Evolutionary conservation across 2,797 vertebrate species (phyloP).

Genomic region (Manis pentadactyla): DNA sequence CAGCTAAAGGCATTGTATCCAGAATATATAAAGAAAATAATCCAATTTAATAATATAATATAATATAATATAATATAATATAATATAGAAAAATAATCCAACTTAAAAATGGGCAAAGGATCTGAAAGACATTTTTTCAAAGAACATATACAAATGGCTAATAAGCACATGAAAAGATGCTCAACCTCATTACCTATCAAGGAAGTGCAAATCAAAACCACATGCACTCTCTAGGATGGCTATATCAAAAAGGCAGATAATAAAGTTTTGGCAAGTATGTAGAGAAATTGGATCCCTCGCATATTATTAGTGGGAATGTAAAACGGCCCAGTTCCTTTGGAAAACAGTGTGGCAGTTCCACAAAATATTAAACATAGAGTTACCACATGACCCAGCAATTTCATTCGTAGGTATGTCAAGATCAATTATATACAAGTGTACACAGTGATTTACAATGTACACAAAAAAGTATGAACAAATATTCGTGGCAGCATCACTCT

Average conservation of each 20-base stretch:
- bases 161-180: not conserved
- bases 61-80: too few relatives aligned
- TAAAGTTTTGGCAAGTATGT: not conserved
- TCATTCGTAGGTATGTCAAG: not conserved
- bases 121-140: not conserved
- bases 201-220: constrained; percentile 6
- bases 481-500: not conserved
- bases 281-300: not conserved
- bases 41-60: not conserved
- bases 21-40: not conserved
- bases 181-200: not conserved
- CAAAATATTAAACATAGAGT: constrained; percentile 8
- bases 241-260: not conserved
- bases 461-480: not conserved
- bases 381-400: not conserved
- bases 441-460: not conserved
- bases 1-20: not conserved
- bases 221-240: not conserved
- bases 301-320: not conserved
- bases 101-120: not conserved
- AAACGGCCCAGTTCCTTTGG: not conserved
- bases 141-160: not conserved
- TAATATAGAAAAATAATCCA: not conserved
- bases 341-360: not conserved
- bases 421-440: not conserved